These are phyloP conservation scores for Sinodicranocentrus sp. DNA, from an alignment of 2,888 invertebrate species.

Conservation along the genomic window DNA sequence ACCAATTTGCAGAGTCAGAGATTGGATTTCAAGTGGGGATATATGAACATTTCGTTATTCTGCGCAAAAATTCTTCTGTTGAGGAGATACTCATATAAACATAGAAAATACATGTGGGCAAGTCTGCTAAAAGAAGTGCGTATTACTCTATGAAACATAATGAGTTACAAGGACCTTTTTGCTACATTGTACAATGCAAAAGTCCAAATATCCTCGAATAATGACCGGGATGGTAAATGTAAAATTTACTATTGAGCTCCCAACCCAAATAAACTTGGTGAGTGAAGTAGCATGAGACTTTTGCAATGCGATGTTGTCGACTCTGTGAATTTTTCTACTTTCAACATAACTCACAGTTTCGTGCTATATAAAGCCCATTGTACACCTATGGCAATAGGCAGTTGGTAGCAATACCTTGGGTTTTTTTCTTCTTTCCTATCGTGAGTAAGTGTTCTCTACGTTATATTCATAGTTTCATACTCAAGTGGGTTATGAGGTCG, in stretches of 20 bases:
- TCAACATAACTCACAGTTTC: slow-evolving; percentile 18
- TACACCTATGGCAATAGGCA: neutral
- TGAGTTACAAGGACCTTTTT: slow-evolving; percentile 41
- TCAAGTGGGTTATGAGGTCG: slow-evolving; percentile 77
- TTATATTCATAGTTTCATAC: slow-evolving; percentile 54
- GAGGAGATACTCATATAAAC: too few relatives aligned
- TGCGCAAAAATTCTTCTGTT: slow-evolving; percentile 9
- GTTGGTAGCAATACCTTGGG: neutral
- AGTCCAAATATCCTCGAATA: neutral
- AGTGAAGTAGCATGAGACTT: neutral
- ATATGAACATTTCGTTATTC: neutral
- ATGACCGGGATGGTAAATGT: neutral
- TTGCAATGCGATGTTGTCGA: slow-evolving; percentile 1
- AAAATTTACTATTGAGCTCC: too few relatives aligned
- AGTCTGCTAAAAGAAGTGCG: too few relatives aligned
- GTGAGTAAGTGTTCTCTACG: too few relatives aligned
- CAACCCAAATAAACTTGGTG: too few relatives aligned
- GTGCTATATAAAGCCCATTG: slow-evolving; percentile 1
- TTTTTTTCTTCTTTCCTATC: too few relatives aligned
- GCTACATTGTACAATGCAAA: neutral
- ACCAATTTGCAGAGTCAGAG: neutral
- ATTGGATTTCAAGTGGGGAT: too few relatives aligned
- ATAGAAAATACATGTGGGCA: too few relatives aligned
- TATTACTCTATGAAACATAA: neutral
- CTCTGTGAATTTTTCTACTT: slow-evolving; percentile 29